Evolutionary conservation across 2,113 vertebrate genomes (phyloP), one percentile per base, ranked within the genome.

Genomic region (Sceloporus undulatus): DNA sequence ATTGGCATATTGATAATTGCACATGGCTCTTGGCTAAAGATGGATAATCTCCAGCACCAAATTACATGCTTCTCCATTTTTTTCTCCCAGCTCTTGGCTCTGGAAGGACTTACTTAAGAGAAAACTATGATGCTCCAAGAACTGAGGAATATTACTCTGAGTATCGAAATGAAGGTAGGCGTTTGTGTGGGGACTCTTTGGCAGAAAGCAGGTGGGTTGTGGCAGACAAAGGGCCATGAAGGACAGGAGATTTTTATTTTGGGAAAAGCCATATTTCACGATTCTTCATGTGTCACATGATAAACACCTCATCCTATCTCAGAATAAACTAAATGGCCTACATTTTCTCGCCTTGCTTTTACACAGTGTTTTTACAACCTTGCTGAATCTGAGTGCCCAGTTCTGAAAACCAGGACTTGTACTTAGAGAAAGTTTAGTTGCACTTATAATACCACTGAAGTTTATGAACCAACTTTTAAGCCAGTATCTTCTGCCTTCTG

Each of bases 61-160:
- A 78, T 1, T n/a, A 66, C 56, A 68, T 19, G 56, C 14, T 59
- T 38, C 9, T 42, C 9, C 4, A 77, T 83, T 83, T 16, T 3
- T 74, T 68, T 65, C 4, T 78, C 13, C 62, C 74, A 88, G 87
- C 62, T 88, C 74, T 88, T 52, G 78, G 81, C 81, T 83, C 87
- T 27, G 77, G 73, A 83, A 83, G 81, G 48, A 68, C 80, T 29
- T 84, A 68, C 9, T 29, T 78, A 66, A 84, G 52, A 54, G 87
- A 78, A 78, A 86, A 42, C 40, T 88, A 88, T 38, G 81, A 40
- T 74, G 77, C 73, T 54, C 40, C 87, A 68, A 83, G 62, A 70
- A 52, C 65, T 52, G n/a, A 84, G n/a, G 73, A 84, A 70, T 88
- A 88, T 48, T 84, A 78, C 34, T 38, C 87, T 14, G 73, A 83